Evolutionary conservation across 2,888 invertebrate genomes (phyloP).

Genomic region (Creontiades dilutus): DNA sequence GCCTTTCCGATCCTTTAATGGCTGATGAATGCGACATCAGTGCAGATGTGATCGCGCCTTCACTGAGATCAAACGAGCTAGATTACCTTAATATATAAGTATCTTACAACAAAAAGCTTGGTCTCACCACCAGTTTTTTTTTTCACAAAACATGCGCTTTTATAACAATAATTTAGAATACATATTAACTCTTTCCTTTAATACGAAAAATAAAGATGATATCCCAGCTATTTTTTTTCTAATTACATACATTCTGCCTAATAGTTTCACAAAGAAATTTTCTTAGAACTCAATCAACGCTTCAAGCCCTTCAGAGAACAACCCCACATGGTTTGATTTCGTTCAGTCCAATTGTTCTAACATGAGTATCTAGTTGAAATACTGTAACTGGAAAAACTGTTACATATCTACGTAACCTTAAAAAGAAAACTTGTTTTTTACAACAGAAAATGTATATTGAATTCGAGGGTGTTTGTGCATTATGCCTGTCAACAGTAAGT

Average conservation of each 20-base stretch:
- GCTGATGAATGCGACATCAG: background rate
- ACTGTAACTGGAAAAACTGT: too few species aligned
- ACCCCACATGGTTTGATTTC: slow-evolving; percentile 33
- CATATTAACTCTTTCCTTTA: slow-evolving; percentile 42
- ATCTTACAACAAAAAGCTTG: slow-evolving; percentile 60
- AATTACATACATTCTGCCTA: slow-evolving; percentile 53
- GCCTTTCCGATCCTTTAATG: slow-evolving; percentile 12
- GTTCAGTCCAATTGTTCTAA: background rate
- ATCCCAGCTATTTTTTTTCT: slow-evolving; percentile 39
- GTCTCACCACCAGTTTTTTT: slow-evolving; percentile 65
- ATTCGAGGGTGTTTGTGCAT: too few species aligned
- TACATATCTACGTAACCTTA: too few species aligned
- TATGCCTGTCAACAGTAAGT: too few species aligned
- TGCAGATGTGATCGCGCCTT: slow-evolving; percentile 35
- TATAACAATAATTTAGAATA: slow-evolving; percentile 66
- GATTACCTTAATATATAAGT: slow-evolving; percentile 40
- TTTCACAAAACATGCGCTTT: slow-evolving; percentile 36
- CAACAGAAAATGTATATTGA: too few species aligned
- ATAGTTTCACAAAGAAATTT: slow-evolving; percentile 39
- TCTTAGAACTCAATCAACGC: slow-evolving; percentile 25
- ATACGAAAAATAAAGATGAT: slow-evolving; percentile 65
- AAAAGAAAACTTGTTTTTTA: too few species aligned
- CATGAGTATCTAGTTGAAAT: too few species aligned
- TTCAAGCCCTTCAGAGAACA: slow-evolving; percentile 50
- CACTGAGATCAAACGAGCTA: slow-evolving; percentile 64